These are phyloP conservation scores for Melanaphis sacchari DNA, from an alignment of 1,140 invertebrate genomes.

Conservation along the genomic window DNA sequence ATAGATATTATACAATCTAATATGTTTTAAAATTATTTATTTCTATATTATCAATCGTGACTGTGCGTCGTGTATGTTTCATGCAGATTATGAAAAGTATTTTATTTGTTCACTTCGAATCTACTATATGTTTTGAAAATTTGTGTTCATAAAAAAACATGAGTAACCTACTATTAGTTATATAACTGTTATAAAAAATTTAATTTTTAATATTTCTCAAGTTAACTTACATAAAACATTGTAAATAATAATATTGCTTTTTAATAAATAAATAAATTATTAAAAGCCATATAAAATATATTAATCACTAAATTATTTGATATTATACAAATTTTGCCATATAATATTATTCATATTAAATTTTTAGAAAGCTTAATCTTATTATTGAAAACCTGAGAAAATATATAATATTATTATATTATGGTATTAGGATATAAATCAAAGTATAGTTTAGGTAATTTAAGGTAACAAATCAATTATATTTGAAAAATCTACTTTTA, in stretches of 20 bases:
- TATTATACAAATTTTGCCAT: too few relatives aligned
- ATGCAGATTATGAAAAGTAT: background rate
- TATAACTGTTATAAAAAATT: background rate
- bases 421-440: too few relatives aligned
- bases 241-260: background rate
- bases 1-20: background rate
- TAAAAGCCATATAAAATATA: too few relatives aligned
- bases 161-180: background rate
- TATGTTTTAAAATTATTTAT: background rate
- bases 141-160: background rate
- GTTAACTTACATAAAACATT: background rate
- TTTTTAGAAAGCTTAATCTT: too few relatives aligned
- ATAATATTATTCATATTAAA: too few relatives aligned
- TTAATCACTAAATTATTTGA: too few relatives aligned
- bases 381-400: too few relatives aligned
- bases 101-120: background rate
- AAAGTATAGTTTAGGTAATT: too few relatives aligned
- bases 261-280: background rate
- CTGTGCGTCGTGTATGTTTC: background rate
- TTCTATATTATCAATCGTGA: background rate
- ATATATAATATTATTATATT: too few relatives aligned
- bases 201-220: background rate
- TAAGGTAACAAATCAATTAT: too few relatives aligned
- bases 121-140: background rate
- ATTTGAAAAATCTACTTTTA: too few relatives aligned